Evolutionary conservation across 2,113 vertebrate genomes (phyloP), one percentile per base, ranked within the genome.

Genomic region (Ranitomeya imitator): DNA sequence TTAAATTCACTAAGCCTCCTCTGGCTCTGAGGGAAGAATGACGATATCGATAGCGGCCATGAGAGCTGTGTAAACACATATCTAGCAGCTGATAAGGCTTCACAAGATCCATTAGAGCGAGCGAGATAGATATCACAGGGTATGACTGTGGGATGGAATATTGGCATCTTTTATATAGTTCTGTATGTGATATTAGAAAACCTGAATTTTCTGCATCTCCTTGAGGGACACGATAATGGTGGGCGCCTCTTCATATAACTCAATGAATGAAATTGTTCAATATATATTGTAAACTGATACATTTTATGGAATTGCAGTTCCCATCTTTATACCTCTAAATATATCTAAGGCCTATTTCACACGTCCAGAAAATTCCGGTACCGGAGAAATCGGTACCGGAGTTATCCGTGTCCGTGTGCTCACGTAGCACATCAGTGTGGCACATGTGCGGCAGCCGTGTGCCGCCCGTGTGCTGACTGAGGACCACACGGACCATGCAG

Each of bases 11-110:
- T 88, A 76, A 83, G 78, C 63, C 57, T 52, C 67, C 67, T 31
- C 67, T 88, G 78, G 18, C 69, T 81, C n/a, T 51, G 57, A 65
- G 59, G 37, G 59, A 60, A 54, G 76, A 71, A 80, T 71, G 23
- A 52, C 37, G 7, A 63, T 83, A 88, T 76, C 67, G 52, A 83
- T 74, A 83, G 69, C 21, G 69, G 21, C n/a, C 57, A 74, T 81
- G 52, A 76, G 57, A 88, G 79, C 79, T 76, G 67, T 63, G 79
- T 74, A 83, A 88, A 88, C 67, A 82, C 65, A 76, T 88, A 82
- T 79, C 79, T 83, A 51, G 67, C 67, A 83, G 52, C 79, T 61
- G 86, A 88, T 88, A 83, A 74, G 55, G 26, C 69, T 63, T 88
- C 67, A 61, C 55, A 74, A 26, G 74, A 79, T 88, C 79, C 86